Base-by-base conservation (phyloP, 2,888 invertebrate species). In the Zygaena filipendulae region DNA sequence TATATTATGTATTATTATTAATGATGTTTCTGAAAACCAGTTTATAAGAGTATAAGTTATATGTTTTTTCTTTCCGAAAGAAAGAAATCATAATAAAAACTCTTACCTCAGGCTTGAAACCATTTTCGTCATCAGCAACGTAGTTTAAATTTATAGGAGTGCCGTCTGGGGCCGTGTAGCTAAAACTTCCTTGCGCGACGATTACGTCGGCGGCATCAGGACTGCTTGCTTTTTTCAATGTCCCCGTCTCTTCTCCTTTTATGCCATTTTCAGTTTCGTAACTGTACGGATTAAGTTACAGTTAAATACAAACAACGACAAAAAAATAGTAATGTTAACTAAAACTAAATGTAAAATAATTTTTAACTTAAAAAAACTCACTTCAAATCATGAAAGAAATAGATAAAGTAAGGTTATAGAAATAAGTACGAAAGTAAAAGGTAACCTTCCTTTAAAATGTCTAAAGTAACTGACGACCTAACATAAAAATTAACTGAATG, bases 241-340 rank as follows among this genome's bases (percentile, higher is more conserved):
- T 86, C 9, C 91, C 91, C 9, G 85, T 84, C 67, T 91, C 91
- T 54, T 91, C 87, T 1, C 88, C 90, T 56, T 90, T 87, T 32
- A 91, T 91, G 32, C 90, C 90, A 52, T 91, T 91, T 33, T 87
- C 90, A 11, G 91, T 87, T 72, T 91, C 91, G 52, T 85, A 91
- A 56, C 91, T 91, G 59, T 23, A 69, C 70, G 46, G 24, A 9
- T 23, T 25, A 8, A 13, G 5, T 21, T 9, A 18, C 20, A 14
- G 4, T 19, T 23, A 19, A 14, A n/a, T 25, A 21, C 3, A 5
- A 8, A 22, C 7, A 26, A 13, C 25, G 8, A 13, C 7, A 9
- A 23, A 25, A 9, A 14, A n/a, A 13, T 13, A 21, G 8, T 21
- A 21, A 21, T 13, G 11, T 3, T 24, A n/a, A 3, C 1, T 14